Base-by-base conservation (phyloP, 2,888 invertebrate species). In the Polydrusus cervinus region DNA sequence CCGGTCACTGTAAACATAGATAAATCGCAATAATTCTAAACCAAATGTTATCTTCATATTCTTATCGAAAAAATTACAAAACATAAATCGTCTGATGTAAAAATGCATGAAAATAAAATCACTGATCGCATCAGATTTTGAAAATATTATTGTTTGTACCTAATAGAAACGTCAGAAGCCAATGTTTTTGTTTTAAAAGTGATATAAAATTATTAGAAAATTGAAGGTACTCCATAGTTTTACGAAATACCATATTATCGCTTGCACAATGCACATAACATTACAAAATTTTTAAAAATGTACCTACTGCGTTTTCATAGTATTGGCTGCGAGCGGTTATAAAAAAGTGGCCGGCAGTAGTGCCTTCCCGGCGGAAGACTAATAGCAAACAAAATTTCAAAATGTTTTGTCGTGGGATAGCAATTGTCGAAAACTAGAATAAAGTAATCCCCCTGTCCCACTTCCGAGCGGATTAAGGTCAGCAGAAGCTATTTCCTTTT, bases 81-180 rank as follows among this genome's bases (percentile, higher is more conserved):
- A 51, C 11, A 51, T 3, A 49, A 11, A 18, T 51, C 20, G 8
- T 51, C 20, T 55, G 53, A 55, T 55, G 53, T 55, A 51, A 55
- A 55, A 55, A 55, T 18, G 30, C 13, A 30, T 11, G 25, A 55
- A 55, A 55, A 30, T 11, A n/a, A 30, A 30, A 30, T 30, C 14
- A 55, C n/a, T 30, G n/a, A 25, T 55, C 53, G 30, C 30, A 55
- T 55, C 53, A 30, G 53, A 55, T 30, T 30, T 55, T n/a, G 8
- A 30, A 55, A 55, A 55, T 55, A 51, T 51, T 51, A 20, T 13
- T 51, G 30, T 55, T 55, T 18, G n/a, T 11, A 13, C 20, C 5
- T 55, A 25, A 8, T 30, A 53, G 20, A 51, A 53, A 53, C 53
- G 53, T 55, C 53, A 55, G 18, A 49, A 16, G 18, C 20, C 6